These are phyloP conservation scores for Ectemnius lituratus DNA, from an alignment of 2,888 invertebrate genomes.

Conservation along the genomic window DNA sequence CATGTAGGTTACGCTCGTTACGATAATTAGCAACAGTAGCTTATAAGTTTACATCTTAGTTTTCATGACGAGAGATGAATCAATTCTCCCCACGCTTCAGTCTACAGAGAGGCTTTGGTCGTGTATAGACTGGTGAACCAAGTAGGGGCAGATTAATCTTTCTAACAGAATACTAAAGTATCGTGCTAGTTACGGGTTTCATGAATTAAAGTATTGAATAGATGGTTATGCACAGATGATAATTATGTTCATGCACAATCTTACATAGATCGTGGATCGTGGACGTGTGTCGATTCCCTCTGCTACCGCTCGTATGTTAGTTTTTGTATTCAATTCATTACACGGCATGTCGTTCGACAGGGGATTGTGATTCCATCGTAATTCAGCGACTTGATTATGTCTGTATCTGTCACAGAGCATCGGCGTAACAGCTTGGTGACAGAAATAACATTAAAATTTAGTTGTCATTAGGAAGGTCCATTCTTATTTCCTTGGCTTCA, in stretches of 20 bases:
- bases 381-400: constrained; percentile 45
- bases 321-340: constrained; percentile 49
- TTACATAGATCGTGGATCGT: constrained; percentile 45
- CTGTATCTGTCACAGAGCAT: constrained; percentile 43
- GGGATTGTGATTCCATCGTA: constrained; percentile 48
- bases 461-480: constrained; percentile 51
- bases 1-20: constrained; percentile 66
- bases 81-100: constrained; percentile 52
- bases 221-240: constrained; percentile 49
- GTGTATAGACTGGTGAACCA: constrained; percentile 54
- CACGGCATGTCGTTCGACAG: constrained; percentile 56
- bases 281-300: constrained; percentile 48
- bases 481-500: constrained; percentile 48
- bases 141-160: constrained; percentile 57
- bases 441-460: constrained; percentile 46
- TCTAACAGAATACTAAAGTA: constrained; percentile 45
- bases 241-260: constrained; percentile 56
- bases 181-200: constrained; percentile 47
- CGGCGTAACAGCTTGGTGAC: constrained; percentile 49
- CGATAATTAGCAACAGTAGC: constrained; percentile 63
- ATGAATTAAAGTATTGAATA: constrained; percentile 31
- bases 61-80: constrained; percentile 60
- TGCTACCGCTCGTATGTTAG: constrained; percentile 52
- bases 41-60: constrained; percentile 66
- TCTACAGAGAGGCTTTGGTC: constrained; percentile 54